phyloP scores from a whole-genome alignment of 2,888 invertebrate genomes.

The Drosophila recens region DNA sequence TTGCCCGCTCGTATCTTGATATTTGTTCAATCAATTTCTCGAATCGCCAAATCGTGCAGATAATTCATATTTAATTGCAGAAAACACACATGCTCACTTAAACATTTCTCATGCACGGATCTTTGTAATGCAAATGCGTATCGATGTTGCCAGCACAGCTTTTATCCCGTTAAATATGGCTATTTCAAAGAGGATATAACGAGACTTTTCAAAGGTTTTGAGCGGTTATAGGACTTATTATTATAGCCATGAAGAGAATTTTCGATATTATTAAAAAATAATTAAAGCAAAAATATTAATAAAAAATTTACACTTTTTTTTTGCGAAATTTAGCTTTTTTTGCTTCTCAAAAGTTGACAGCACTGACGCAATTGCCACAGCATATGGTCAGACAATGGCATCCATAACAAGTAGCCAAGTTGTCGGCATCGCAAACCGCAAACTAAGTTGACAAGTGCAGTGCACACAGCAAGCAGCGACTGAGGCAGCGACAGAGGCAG shows the following conservation, averaged over 20 bases:
- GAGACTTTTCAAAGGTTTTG: no score
- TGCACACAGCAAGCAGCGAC: conserved; percentile 61
- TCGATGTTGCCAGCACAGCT: no score
- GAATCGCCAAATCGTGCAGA: conserved; percentile 76
- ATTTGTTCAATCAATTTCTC: conserved; percentile 74
- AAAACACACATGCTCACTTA: background rate
- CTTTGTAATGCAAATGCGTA: conserved; percentile 48
- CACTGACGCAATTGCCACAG: no score
- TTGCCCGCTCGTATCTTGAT: conserved; percentile 55
- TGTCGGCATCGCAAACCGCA: conserved; percentile 49
- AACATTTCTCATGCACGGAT: conserved; percentile 20
- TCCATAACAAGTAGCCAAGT: conserved; percentile 58
- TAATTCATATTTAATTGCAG: conserved; percentile 77
- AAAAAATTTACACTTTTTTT: no score
- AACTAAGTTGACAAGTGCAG: conserved; percentile 74
- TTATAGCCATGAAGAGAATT: no score
- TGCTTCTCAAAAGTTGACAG: no score
- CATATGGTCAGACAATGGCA: conserved; percentile 48
- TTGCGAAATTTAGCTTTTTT: no score
- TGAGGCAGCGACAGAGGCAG: conserved; percentile 3
- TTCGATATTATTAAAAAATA: no score
- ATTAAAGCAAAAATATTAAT: no score
- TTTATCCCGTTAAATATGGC: no score
- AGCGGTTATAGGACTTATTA: no score
- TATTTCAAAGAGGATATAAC: no score